Evolutionary conservation across 2,888 invertebrate genomes (phyloP).

Genomic region (Nycteola revayana): DNA sequence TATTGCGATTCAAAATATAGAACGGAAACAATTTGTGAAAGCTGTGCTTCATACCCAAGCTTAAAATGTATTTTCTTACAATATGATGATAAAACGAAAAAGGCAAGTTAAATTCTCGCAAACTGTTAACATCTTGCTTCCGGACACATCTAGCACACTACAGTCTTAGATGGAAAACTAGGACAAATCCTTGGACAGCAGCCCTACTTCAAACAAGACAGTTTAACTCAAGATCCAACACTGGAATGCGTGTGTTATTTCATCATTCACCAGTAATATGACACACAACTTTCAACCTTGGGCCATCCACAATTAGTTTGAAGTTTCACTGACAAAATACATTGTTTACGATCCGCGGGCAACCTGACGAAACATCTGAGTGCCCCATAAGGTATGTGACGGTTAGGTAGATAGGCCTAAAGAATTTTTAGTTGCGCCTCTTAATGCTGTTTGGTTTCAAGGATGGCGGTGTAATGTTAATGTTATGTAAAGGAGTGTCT

Average conservation of each 20-base stretch:
- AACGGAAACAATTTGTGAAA: too few species aligned
- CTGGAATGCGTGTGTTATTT: constrained; percentile 47
- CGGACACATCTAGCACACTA: too few species aligned
- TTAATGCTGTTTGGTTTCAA: constrained; percentile 1
- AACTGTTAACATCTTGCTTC: too few species aligned
- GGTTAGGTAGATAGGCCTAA: constrained; percentile 3
- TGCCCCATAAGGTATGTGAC: constrained; percentile 59
- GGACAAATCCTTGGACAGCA: too few species aligned
- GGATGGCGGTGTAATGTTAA: not conserved
- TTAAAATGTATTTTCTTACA: too few species aligned
- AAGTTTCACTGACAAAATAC: constrained; percentile 22
- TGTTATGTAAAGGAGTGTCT: not conserved
- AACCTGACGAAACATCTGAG: constrained; percentile 57
- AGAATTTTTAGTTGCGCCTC: constrained; percentile 6
- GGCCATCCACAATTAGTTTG: constrained; percentile 25
- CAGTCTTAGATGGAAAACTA: too few species aligned
- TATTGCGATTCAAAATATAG: too few species aligned
- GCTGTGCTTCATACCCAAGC: too few species aligned
- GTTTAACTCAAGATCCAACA: not conserved
- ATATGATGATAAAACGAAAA: too few species aligned
- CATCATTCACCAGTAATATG: constrained; percentile 29
- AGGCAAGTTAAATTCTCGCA: too few species aligned
- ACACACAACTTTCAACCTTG: constrained; percentile 29
- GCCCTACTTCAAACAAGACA: too few species aligned
- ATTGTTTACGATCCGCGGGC: constrained; percentile 57